phyloP scores from a whole-genome alignment of 2,797 vertebrate species.

The Manis crassicaudata region DNA sequence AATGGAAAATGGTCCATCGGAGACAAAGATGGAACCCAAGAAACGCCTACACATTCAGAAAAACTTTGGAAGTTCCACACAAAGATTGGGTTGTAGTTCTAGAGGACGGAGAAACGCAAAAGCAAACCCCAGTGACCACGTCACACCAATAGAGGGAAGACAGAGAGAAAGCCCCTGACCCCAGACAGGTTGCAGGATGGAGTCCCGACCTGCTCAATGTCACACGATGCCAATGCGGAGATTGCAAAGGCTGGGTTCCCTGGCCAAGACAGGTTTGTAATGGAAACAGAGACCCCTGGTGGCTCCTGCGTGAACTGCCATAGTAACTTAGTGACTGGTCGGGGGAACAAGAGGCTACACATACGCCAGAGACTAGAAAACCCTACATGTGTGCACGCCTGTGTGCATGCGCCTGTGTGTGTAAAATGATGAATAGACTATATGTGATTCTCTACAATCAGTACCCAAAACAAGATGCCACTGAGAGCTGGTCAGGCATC shows the following conservation, averaged over 20 bases:
- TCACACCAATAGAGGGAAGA: slow-evolving; percentile 61
- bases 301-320: slow-evolving; percentile 75
- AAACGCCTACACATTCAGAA: slow-evolving; percentile 68
- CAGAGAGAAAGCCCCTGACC: slow-evolving; percentile 34
- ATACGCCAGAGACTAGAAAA: slow-evolving; percentile 80
- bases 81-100: slow-evolving; percentile 52
- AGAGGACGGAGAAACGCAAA: slow-evolving; percentile 31
- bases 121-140: slow-evolving; percentile 65
- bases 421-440: slow-evolving; percentile 81
- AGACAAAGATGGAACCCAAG: slow-evolving; percentile 50
- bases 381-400: slow-evolving; percentile 31
- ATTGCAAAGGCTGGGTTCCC: slow-evolving; percentile 67
- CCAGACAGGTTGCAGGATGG: slow-evolving; percentile 62
- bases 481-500: slow-evolving; percentile 51
- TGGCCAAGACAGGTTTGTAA: slow-evolving; percentile 74
- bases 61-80: slow-evolving; percentile 41
- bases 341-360: slow-evolving; percentile 81
- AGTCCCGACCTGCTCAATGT: slow-evolving; percentile 68
- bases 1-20: slow-evolving; percentile 66
- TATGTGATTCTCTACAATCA: slow-evolving; percentile 78
- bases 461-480: slow-evolving; percentile 76
- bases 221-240: slow-evolving; percentile 67
- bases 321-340: slow-evolving; percentile 80
- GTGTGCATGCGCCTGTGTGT: slow-evolving; percentile 74
- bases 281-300: slow-evolving; percentile 80